phyloP scores from a whole-genome alignment of 2,888 invertebrate species.

The Caenorhabditis sp. region DNA sequence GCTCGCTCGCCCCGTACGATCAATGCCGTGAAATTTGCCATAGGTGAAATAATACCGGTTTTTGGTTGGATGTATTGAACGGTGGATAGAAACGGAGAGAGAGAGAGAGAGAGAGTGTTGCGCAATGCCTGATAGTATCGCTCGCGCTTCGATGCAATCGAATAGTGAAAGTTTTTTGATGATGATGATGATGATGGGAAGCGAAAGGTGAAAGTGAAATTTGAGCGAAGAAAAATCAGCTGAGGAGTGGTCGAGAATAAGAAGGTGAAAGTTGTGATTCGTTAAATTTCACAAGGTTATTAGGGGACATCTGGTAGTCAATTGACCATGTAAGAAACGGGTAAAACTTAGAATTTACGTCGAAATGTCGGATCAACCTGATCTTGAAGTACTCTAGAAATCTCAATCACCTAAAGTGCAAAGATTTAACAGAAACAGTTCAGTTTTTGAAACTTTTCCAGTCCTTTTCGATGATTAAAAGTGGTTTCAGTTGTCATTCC shows the following conservation, averaged over 20 bases:
- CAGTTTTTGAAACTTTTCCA: no score
- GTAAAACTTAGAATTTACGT: no score
- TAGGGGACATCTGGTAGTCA: no score
- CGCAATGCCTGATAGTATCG: background rate
- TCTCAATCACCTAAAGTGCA: no score
- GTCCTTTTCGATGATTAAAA: no score
- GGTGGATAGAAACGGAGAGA: background rate
- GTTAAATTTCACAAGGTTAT: background rate
- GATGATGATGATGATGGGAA: background rate
- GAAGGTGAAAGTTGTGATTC: background rate
- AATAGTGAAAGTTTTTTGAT: background rate
- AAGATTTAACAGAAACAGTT: no score
- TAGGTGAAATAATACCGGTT: background rate
- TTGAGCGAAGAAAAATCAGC: background rate
- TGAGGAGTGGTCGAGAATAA: background rate
- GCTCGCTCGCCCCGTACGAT: background rate
- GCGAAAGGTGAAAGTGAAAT: background rate
- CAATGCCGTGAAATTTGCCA: background rate
- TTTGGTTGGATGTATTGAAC: background rate
- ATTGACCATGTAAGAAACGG: no score
- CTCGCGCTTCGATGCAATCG: conserved; percentile 1
- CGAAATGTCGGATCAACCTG: no score
- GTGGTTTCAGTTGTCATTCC: background rate
- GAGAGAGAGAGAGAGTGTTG: background rate
- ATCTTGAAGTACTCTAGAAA: no score